A percentile compares a stretch with the other conserved stretches of the same genome.
Conservation (phyloP, 2,113 vertebrate species). For the Pithys albifrons region DNA sequence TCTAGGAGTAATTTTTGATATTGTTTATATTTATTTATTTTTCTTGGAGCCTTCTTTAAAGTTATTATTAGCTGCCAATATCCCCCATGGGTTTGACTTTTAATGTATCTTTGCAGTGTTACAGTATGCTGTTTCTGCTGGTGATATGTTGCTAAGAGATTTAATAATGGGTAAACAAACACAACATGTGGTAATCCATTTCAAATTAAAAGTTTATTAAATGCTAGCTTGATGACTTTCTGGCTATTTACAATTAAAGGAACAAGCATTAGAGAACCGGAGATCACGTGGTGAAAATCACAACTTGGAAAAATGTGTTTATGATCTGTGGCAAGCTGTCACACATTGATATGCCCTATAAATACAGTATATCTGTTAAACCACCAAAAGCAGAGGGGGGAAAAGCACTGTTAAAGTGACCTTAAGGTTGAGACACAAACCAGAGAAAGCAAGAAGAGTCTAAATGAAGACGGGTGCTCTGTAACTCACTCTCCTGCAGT, state of each 20-base stretch:
- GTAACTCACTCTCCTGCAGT: neutral
- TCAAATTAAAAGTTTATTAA: slow-evolving; percentile 89
- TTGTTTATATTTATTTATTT: slow-evolving; percentile 73
- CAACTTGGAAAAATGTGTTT: slow-evolving; percentile 75
- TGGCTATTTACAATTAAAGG: slow-evolving; percentile 82
- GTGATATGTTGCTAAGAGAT: slow-evolving; percentile 81
- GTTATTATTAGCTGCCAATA: slow-evolving; percentile 78
- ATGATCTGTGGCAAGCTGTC: slow-evolving; percentile 71
- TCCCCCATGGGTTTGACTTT: slow-evolving; percentile 78
- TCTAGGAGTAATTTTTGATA: slow-evolving; percentile 43
- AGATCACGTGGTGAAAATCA: slow-evolving; percentile 65
- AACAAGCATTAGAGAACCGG: slow-evolving; percentile 75
- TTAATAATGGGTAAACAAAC: slow-evolving; percentile 87
- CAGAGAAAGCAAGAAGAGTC: slow-evolving; percentile 5
- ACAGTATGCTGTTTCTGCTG: slow-evolving; percentile 76
- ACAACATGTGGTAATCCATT: slow-evolving; percentile 86
- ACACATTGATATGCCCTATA: slow-evolving; percentile 44
- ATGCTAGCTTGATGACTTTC: slow-evolving; percentile 82
- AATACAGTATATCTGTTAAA: slow-evolving; percentile 47
- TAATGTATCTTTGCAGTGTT: slow-evolving; percentile 72
- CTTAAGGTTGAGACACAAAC: slow-evolving; percentile 44
- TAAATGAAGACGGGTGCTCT: slow-evolving; percentile 35
- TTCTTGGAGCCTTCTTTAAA: slow-evolving; percentile 68
- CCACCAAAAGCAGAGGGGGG: neutral
- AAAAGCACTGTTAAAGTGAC: slow-evolving; percentile 27